Evolutionary conservation across 2,888 invertebrate genomes (phyloP), one percentile per base, ranked within the genome.

Genomic region (Entomobrya multifasciata): DNA sequence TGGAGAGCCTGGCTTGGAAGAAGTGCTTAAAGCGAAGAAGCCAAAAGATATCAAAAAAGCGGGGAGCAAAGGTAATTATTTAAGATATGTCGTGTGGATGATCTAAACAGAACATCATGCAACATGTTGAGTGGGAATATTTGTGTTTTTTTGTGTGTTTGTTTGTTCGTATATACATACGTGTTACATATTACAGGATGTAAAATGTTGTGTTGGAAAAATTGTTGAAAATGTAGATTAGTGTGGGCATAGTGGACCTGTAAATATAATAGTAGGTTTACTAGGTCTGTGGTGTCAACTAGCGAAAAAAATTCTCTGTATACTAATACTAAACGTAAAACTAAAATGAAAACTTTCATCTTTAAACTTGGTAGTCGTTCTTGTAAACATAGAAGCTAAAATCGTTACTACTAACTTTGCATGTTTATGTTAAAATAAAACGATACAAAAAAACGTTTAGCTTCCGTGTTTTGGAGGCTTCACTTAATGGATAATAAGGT

Each of bases 1-100:
- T 91, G 94, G 94, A 91, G 94, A 94, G 92, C 93, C 93, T 92
- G 94, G 95, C 91, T 94, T 95, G 92, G 95, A 95, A 92, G 95
- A 95, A 93, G 95, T 95, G 90, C 93, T 95, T 62, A 94, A 94
- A 92, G 93, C 94, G 88, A 94, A 94, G 93, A 94, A 94, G 92
- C 93, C 94, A 92, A 94, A 94, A 92, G 94, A 95, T 92, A 94
- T 70, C 22, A 44, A 65, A 44, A 85, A 85, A 49, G 57, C 67
- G 44, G 85, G 85, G 92, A 94, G 94, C 92, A 94, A 94, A 95
- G 95, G 95, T 95, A 94, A 92, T 91, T n/a, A 76, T 67, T 44
- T 49, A 47, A 49, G 49, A 55, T 76, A 55, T 49, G 49, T n/a
- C 55, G 76, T 55, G 36, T 36, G 76, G 30, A 20, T 76, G 55